Evolutionary conservation across 2,797 vertebrate genomes (phyloP).

Genomic region (Mionectes olivaceus): DNA sequence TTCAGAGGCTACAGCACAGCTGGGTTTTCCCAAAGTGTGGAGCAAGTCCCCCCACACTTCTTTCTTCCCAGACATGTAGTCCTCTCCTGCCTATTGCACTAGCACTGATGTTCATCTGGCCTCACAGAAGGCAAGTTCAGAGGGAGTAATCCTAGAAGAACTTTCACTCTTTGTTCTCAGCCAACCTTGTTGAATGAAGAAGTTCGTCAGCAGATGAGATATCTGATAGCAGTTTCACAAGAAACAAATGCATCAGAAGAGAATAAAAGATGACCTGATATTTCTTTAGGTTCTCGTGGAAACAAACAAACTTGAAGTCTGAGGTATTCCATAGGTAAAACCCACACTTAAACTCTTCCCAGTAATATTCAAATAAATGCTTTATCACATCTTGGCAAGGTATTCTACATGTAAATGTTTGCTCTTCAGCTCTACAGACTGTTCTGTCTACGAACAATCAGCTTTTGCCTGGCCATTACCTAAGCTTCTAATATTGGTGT

Average conservation of each 20-base stretch:
- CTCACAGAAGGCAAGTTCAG: background rate
- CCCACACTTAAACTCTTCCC: background rate
- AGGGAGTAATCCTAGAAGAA: background rate
- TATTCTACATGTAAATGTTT: background rate
- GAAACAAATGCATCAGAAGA: background rate
- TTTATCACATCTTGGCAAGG: background rate
- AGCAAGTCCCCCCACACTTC: background rate
- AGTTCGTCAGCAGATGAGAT: background rate
- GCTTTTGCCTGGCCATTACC: background rate
- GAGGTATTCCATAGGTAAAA: background rate
- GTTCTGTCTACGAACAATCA: background rate
- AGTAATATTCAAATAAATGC: background rate
- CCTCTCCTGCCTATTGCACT: background rate
- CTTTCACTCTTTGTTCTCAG: fast-evolving
- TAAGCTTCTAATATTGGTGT: background rate
- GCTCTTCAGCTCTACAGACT: background rate
- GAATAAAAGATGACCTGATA: background rate
- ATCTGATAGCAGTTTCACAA: background rate
- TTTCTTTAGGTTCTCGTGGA: background rate
- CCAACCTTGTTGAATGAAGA: background rate
- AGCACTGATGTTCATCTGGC: background rate
- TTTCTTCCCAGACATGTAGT: background rate
- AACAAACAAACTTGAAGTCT: background rate
- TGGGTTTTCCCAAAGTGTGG: background rate
- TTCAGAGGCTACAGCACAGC: background rate